A percentile compares a stretch with the other conserved stretches of the same genome.
These are phyloP conservation scores for Acanthosoma haemorrhoidale DNA, from an alignment of 2,888 invertebrate genomes.

Conservation along the genomic window DNA sequence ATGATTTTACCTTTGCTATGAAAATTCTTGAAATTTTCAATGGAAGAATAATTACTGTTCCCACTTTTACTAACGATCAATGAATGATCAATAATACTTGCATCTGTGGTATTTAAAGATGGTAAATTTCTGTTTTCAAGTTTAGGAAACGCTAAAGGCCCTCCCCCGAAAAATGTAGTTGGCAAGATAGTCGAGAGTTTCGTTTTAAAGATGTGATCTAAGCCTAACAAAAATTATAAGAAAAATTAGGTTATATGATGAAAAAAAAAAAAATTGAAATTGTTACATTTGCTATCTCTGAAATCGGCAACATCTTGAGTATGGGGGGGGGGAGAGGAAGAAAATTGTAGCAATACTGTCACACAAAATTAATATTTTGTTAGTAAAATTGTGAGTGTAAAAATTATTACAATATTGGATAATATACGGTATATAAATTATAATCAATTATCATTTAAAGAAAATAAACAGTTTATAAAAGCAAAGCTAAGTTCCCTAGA, in stretches of 20 bases:
- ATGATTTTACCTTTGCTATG: not conserved
- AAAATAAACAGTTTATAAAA: too few relatives aligned
- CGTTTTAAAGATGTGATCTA: constrained; percentile 35
- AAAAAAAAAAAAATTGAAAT: not conserved
- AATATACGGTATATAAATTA: too few relatives aligned
- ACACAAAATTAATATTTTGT: too few relatives aligned
- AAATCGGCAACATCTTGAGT: not conserved
- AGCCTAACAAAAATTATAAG: constrained; percentile 31
- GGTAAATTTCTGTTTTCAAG: not conserved
- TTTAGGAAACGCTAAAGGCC: not conserved
- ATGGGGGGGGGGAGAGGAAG: not conserved
- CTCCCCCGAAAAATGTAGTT: constrained; percentile 30
- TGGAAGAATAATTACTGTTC: not conserved
- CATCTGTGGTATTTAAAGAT: constrained; percentile 2
- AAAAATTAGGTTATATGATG: not conserved
- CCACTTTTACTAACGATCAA: not conserved
- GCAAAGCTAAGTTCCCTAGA: too few relatives aligned
- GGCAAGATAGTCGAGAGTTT: constrained; percentile 35
- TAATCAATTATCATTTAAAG: too few relatives aligned
- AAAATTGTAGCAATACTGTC: not conserved
- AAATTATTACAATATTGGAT: too few relatives aligned
- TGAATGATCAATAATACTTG: not conserved
- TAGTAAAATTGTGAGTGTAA: too few relatives aligned
- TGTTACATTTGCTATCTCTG: constrained; percentile 17
- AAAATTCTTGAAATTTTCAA: not conserved